Conservation (phyloP, 2,888 invertebrate species). For the Lasioglossum vierecki region DNA sequence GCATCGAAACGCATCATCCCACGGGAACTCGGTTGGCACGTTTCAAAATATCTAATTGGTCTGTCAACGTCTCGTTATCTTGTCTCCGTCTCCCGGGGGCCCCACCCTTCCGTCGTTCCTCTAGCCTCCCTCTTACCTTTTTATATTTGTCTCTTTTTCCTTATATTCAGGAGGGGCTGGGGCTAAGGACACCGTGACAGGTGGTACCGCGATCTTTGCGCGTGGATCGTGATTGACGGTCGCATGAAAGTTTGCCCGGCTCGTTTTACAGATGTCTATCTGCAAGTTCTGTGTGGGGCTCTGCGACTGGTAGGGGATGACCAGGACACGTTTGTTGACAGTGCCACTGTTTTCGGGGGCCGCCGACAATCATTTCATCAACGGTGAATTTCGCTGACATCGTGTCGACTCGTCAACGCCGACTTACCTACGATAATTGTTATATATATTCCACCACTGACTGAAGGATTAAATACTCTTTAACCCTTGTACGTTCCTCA, state of each 20-base stretch:
- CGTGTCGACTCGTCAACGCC: neutral
- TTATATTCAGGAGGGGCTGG: slow-evolving; percentile 23
- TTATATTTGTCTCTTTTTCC: slow-evolving; percentile 23
- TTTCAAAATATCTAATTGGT: slow-evolving; percentile 81
- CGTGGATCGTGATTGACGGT: slow-evolving; percentile 59
- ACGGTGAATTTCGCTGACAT: neutral
- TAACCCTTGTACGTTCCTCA: no score
- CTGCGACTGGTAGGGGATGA: neutral
- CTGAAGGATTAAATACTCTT: neutral
- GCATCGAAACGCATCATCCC: slow-evolving; percentile 61
- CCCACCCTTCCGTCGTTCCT: slow-evolving; percentile 24
- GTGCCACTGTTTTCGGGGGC: neutral
- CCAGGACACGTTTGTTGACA: neutral
- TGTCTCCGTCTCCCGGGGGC: slow-evolving; percentile 55
- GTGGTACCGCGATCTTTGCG: slow-evolving; percentile 73
- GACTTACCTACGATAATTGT: no score
- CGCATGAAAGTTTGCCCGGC: slow-evolving; percentile 45
- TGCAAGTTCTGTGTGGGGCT: neutral
- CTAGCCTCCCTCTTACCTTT: slow-evolving; percentile 17
- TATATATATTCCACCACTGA: neutral
- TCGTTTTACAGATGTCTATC: slow-evolving; percentile 12
- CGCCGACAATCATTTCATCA: neutral
- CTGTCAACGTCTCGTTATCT: slow-evolving; percentile 82
- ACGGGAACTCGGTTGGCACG: slow-evolving; percentile 60
- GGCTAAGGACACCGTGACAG: slow-evolving; percentile 76